A percentile compares a stretch with the other conserved stretches of the same genome.
These are phyloP conservation scores for Lagenorhynchus albirostris DNA, from an alignment of 2,113 vertebrate genomes.

Conservation along the genomic window DNA sequence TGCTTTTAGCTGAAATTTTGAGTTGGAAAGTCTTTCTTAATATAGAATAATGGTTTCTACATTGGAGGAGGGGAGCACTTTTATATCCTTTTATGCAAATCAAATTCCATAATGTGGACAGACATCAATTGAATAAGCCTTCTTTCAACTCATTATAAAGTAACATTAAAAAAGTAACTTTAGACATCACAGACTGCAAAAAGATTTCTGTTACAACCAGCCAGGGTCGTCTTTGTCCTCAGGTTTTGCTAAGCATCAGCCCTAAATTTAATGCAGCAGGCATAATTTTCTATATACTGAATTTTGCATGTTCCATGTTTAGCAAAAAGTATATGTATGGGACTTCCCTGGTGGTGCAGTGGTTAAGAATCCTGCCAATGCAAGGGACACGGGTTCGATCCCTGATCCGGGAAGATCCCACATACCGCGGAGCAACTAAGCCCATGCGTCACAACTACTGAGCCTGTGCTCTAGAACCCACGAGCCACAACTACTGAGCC, in stretches of 20 bases:
- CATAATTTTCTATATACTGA: not conserved
- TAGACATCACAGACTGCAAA: not conserved
- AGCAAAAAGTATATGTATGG: not conserved
- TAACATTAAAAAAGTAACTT: not conserved
- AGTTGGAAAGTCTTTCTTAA: not conserved
- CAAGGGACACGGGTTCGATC: not conserved
- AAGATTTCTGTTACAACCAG: not conserved
- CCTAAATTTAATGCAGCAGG: not conserved
- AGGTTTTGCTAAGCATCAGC: not conserved
- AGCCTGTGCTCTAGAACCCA: too few relatives aligned
- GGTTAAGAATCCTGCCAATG: too few relatives aligned
- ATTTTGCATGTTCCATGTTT: not conserved
- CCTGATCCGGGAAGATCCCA: not conserved
- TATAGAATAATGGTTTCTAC: constrained; percentile 57
- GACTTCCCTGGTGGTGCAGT: too few relatives aligned
- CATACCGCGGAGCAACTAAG: too few relatives aligned
- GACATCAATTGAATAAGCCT: not conserved
- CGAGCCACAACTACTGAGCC: too few relatives aligned
- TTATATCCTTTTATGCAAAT: not conserved
- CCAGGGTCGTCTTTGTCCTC: not conserved
- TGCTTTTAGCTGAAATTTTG: not conserved
- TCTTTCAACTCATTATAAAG: constrained; percentile 41
- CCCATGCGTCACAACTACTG: too few relatives aligned
- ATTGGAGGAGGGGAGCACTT: not conserved
- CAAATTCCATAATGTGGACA: constrained; percentile 26